A percentile compares a stretch with the other conserved stretches of the same genome.
These are phyloP conservation scores for Sympetrum striolatum DNA, from an alignment of 2,888 invertebrate species.

Conservation along the genomic window DNA sequence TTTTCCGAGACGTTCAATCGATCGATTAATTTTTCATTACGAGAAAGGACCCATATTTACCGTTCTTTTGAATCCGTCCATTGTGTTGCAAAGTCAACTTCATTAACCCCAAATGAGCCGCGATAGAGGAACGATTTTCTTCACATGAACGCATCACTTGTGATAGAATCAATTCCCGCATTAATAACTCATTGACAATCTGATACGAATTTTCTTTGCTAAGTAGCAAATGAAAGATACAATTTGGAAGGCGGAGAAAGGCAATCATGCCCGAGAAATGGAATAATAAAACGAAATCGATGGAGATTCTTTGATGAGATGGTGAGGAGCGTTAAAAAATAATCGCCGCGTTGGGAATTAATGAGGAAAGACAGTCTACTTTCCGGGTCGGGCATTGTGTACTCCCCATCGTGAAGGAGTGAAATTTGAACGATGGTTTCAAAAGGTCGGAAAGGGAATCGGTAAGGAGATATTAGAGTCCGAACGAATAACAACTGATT, in stretches of 20 bases:
- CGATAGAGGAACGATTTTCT: neutral
- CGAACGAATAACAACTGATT: neutral
- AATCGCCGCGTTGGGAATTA: neutral
- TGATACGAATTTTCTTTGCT: neutral
- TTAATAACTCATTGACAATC: neutral
- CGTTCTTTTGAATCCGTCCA: neutral
- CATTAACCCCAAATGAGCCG: neutral
- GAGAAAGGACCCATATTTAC: no score
- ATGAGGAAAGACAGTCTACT: neutral
- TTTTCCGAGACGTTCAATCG: no score
- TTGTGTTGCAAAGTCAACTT: neutral
- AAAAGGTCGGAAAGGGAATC: neutral
- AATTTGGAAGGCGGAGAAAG: neutral
- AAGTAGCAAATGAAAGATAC: neutral
- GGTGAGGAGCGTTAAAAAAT: neutral
- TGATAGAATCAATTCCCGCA: neutral
- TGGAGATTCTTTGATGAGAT: neutral
- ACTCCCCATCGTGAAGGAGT: neutral
- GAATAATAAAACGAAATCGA: neutral
- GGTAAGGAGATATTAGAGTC: neutral
- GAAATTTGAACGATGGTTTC: neutral
- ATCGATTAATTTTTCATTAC: no score
- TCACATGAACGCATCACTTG: neutral
- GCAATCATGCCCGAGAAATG: neutral
- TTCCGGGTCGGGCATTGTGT: neutral